A percentile compares a stretch with the other conserved stretches of the same genome.
Evolutionary conservation across 2,888 invertebrate genomes (phyloP).

Genomic region (Biston stratarius): DNA sequence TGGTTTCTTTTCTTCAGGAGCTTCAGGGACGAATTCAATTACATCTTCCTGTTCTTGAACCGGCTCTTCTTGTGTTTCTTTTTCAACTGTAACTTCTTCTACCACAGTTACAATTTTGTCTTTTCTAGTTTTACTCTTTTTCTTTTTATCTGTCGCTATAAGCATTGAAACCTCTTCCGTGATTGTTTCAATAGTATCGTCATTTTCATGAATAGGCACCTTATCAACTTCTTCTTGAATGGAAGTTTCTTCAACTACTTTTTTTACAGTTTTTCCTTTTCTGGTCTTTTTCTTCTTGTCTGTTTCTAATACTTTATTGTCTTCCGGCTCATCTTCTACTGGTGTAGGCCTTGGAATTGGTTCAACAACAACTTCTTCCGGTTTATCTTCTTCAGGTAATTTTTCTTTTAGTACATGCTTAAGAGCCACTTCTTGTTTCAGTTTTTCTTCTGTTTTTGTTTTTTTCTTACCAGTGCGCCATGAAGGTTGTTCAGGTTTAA

Average conservation of each 20-base stretch:
- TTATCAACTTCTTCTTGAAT: slow-evolving; percentile 38
- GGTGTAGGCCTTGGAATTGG: slow-evolving; percentile 59
- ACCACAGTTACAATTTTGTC: slow-evolving; percentile 24
- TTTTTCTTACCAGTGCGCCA: slow-evolving; percentile 61
- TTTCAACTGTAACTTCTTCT: slow-evolving; percentile 20
- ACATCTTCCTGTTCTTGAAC: slow-evolving; percentile 53
- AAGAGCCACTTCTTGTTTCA: slow-evolving; percentile 66
- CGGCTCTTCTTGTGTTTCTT: slow-evolving; percentile 43
- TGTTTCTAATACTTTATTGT: background rate
- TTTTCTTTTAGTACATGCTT: slow-evolving; percentile 73
- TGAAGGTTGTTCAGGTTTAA: slow-evolving; percentile 54
- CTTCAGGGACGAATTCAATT: slow-evolving; percentile 65
- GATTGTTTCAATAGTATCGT: slow-evolving; percentile 60
- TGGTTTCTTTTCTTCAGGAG: slow-evolving; percentile 62
- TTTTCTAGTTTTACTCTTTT: slow-evolving; percentile 18
- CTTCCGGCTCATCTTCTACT: background rate
- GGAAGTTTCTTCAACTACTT: slow-evolving; percentile 25
- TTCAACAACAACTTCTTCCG: slow-evolving; percentile 73
- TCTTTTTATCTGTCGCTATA: slow-evolving; percentile 54
- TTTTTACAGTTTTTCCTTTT: slow-evolving; percentile 24
- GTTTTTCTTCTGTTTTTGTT: slow-evolving; percentile 46
- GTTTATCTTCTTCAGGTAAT: slow-evolving; percentile 78
- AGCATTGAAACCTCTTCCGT: slow-evolving; percentile 68
- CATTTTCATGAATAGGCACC: slow-evolving; percentile 38
- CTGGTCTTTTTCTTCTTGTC: slow-evolving; percentile 19